phyloP scores from a whole-genome alignment of 2,888 invertebrate species.

The Acrocera orbiculus region DNA sequence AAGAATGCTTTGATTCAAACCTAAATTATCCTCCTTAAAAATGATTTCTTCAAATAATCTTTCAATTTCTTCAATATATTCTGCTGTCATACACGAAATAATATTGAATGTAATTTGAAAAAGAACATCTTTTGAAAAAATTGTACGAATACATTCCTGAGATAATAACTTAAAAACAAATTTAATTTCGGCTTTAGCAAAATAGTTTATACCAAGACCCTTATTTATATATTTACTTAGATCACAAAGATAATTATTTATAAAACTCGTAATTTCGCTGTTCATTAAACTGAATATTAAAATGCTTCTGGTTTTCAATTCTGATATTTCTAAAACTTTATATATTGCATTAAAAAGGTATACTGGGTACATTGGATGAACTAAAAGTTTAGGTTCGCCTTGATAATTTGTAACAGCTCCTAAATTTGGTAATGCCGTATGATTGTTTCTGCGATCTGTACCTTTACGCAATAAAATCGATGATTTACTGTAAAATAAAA shows the following conservation, averaged over 20 bases:
- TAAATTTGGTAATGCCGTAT: slow-evolving; percentile 24
- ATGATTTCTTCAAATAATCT: slow-evolving; percentile 40
- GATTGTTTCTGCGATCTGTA: slow-evolving; percentile 23
- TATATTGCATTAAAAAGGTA: slow-evolving; percentile 23
- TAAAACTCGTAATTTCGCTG: slow-evolving; percentile 13
- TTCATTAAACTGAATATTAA: slow-evolving; percentile 18
- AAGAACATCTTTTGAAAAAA: slow-evolving; percentile 18
- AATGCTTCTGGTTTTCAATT: slow-evolving; percentile 13
- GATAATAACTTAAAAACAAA: slow-evolving; percentile 27
- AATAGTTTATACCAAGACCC: slow-evolving; percentile 23
- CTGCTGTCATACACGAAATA: slow-evolving; percentile 39
- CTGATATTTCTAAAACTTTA: slow-evolving; percentile 17
- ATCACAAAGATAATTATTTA: slow-evolving; percentile 1
- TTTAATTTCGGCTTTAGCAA: slow-evolving; percentile 43
- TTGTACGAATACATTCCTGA: slow-evolving; percentile 20
- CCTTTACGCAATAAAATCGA: slow-evolving; percentile 19
- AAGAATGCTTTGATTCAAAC: slow-evolving; percentile 36
- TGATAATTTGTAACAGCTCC: slow-evolving; percentile 23
- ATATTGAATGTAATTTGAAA: slow-evolving; percentile 38
- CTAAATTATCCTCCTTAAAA: slow-evolving; percentile 42
- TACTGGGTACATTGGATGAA: slow-evolving; percentile 24
- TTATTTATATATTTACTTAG: slow-evolving; percentile 6
- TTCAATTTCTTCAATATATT: slow-evolving; percentile 39
- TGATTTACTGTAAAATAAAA: slow-evolving; percentile 14
- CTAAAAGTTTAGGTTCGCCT: slow-evolving; percentile 22